Base-by-base conservation (phyloP, 2,888 invertebrate species). In the Pyrochroa serraticornis region DNA sequence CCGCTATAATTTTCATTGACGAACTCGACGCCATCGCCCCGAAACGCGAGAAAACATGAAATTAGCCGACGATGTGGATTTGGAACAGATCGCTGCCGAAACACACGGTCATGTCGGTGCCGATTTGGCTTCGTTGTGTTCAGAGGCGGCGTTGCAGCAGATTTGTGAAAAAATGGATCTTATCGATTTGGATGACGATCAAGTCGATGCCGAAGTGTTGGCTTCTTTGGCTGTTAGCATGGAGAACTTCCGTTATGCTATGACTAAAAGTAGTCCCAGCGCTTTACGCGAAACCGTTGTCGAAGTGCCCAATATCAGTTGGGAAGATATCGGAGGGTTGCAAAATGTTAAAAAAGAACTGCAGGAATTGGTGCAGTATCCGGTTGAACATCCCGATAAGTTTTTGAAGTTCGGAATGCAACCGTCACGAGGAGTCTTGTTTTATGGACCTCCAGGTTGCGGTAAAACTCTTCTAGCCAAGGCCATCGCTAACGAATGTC, bases 351-450 rank as follows among this genome's bases (percentile, higher is more conserved):
- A 98, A 83, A 87, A 91, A 69, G 97, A 99, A 81, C 84, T 99
- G 67, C 99, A 99, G 82, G 99, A 99, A 82, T 84, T 99, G 79
- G 98, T 99, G 59, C 97, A 97, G 83, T 99, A 99, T 81, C 99
- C 99, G 6, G 99, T 99, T 52, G 98, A 99, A 80, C 98, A 99
- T 85, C 99, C 99, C 1, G 99, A 99, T 80, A 99, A 99, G 83
- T 99, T 98, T 86, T 88, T 99, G 75, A 99, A 99, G 84, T 99
- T 99, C 77, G 99, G 99, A 72, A 99, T 99, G 99, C 98, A 98
- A 79, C 99, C 99, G 8, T 97, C 97, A 3, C 90, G 98, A 68
- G 99, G 99, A 49, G 97, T 98, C 22, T 84, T 98, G 50, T 99
- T 99, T 83, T 99, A 99, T 77, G 99, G 99, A 0, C 98, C 98